Conservation (phyloP, 2,113 vertebrate species). For the cat (Felis catus) region DNA sequence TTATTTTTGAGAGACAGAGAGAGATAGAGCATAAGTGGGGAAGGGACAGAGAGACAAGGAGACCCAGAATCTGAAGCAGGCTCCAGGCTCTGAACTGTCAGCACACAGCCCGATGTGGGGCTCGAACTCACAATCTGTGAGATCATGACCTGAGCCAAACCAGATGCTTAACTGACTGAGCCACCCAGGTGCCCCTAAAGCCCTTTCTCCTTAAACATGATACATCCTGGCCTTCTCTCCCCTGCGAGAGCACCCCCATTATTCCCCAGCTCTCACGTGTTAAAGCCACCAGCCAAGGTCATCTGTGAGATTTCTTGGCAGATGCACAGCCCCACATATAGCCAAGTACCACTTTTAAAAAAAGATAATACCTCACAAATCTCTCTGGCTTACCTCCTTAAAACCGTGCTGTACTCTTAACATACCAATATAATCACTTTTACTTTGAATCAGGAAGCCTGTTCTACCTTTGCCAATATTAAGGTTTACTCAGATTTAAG, state of each 20-base stretch:
- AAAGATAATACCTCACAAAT: background rate
- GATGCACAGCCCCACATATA: background rate
- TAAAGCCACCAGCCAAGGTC: background rate
- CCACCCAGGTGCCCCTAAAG: background rate
- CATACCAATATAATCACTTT: background rate
- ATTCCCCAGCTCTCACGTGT: background rate
- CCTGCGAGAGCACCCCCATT: rapidly evolving
- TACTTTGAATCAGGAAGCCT: background rate
- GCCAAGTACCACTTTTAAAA: background rate
- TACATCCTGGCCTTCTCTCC: background rate
- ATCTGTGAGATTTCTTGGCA: background rate
- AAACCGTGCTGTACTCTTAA: background rate
- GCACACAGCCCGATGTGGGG: too few species aligned
- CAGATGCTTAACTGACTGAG: too few species aligned
- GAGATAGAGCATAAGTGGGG: too few species aligned
- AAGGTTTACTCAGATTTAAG: background rate
- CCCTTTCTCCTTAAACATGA: background rate
- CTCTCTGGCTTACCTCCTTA: background rate
- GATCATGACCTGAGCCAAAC: too few species aligned
- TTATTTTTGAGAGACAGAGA: too few species aligned
- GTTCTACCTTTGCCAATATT: background rate
- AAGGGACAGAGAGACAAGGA: too few species aligned
- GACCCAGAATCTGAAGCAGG: too few species aligned
- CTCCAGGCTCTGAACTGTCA: too few species aligned
- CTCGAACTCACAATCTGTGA: too few species aligned